phyloP scores from a whole-genome alignment of 2,888 invertebrate species.

The Diplolepis rosae region DNA sequence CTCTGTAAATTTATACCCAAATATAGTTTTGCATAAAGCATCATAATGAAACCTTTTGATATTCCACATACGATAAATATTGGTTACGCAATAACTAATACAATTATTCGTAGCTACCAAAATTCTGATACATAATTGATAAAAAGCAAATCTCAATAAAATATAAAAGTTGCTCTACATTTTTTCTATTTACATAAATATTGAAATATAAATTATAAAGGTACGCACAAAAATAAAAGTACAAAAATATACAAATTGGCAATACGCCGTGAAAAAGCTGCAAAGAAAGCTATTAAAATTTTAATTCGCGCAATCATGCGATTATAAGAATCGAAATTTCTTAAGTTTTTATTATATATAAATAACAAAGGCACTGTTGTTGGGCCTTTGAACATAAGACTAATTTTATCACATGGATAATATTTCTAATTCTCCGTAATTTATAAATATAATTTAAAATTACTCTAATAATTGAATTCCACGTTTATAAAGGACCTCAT shows the following conservation, averaged over 20 bases:
- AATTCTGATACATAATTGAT: constrained; percentile 26
- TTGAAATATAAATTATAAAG: constrained; percentile 58
- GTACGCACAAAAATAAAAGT: constrained; percentile 59
- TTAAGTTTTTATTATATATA: constrained; percentile 14
- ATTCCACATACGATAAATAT: constrained; percentile 1
- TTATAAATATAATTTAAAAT: neutral
- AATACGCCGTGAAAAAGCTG: constrained; percentile 32
- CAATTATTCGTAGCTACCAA: constrained; percentile 37
- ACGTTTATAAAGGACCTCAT: constrained; percentile 8
- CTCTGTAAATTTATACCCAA: constrained; percentile 12
- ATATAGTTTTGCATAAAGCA: neutral
- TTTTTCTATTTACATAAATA: constrained; percentile 51
- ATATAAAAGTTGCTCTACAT: constrained; percentile 39
- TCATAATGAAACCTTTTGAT: constrained; percentile 1
- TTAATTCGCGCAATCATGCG: neutral
- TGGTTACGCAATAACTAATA: neutral
- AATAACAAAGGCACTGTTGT: constrained; percentile 42
- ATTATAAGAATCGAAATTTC: neutral
- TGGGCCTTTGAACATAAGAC: constrained; percentile 34
- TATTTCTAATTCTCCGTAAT: constrained; percentile 11
- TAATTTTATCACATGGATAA: constrained; percentile 16
- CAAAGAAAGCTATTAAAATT: constrained; percentile 1
- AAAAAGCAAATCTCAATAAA: constrained; percentile 15
- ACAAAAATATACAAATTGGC: constrained; percentile 64
- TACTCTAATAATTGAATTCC: neutral